These are phyloP conservation scores for Mastacembelus armatus DNA, from an alignment of 2,797 vertebrate species.

Conservation along the genomic window DNA sequence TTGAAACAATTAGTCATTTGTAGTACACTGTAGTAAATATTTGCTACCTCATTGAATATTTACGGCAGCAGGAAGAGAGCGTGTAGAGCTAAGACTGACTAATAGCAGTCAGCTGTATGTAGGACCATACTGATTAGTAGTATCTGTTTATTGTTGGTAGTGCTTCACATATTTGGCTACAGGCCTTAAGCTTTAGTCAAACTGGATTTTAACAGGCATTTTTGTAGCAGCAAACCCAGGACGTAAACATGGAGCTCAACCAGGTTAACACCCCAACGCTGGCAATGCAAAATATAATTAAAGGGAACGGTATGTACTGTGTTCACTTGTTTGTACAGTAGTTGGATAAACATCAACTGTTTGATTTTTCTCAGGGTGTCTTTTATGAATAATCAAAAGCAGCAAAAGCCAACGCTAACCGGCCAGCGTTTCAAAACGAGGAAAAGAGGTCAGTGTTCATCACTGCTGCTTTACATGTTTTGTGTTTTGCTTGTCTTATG, in stretches of 20 bases:
- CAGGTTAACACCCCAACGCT: constrained; percentile 1
- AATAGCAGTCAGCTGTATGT: no score
- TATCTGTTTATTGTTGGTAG: no score
- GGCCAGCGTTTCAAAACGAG: constrained; percentile 99
- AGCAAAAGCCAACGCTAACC: constrained; percentile 99
- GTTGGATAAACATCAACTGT: background rate
- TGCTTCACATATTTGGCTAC: background rate
- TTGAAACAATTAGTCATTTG: no score
- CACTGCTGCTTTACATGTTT: background rate
- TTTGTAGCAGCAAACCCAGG: no score
- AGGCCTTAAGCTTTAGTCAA: background rate
- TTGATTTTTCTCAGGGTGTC: constrained; percentile 85
- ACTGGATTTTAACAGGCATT: no score
- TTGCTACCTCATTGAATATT: no score
- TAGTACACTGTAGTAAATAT: no score
- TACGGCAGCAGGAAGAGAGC: no score
- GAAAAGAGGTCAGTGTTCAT: constrained; percentile 92
- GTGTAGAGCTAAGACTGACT: no score
- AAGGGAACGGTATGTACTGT: background rate
- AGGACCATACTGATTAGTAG: no score
- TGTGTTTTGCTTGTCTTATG: background rate
- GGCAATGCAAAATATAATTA: constrained; percentile 6
- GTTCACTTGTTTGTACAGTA: background rate
- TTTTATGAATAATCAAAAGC: constrained; percentile 99
- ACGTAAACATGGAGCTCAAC: no score